Percentiles rank a stretch among this genome's conserved stretches.
Conservation (phyloP, 2,888 invertebrate genomes). For the Cloeon dipterum region DNA sequence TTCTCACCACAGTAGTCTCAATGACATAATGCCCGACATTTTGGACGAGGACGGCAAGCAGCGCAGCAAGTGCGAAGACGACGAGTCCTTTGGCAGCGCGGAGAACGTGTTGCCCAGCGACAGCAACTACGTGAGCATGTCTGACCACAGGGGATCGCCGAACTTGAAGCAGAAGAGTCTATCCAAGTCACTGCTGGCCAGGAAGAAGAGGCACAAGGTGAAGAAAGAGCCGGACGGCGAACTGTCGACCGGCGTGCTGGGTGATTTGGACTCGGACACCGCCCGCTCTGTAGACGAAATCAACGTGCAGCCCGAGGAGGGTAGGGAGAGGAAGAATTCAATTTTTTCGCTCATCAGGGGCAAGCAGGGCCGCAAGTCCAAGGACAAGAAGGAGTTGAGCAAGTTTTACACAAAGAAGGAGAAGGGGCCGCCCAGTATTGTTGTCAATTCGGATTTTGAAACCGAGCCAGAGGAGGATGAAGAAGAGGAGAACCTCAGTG, state of each 20-base stretch:
- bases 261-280: constrained; percentile 8
- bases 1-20: neutral
- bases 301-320: constrained; percentile 3
- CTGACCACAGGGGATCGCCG: neutral
- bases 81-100: neutral
- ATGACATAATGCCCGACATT: neutral
- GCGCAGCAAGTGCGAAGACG: neutral
- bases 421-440: constrained; percentile 2
- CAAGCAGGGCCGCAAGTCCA: neutral
- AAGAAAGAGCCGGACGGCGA: constrained; percentile 9
- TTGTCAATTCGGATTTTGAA: neutral
- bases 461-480: neutral
- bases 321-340: constrained; percentile 4
- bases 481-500: neutral
- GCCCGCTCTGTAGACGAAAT: constrained; percentile 7
- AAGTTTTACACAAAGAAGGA: neutral
- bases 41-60: neutral
- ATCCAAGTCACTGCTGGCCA: neutral
- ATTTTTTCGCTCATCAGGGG: no score
- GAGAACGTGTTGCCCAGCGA: neutral
- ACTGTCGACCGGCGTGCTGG: constrained; percentile 7
- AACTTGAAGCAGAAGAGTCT: neutral
- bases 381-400: neutral
- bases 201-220: neutral
- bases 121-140: neutral